Evolutionary conservation across 2,113 vertebrate genomes (phyloP).

Genomic region (Gopherus evgoodei): DNA sequence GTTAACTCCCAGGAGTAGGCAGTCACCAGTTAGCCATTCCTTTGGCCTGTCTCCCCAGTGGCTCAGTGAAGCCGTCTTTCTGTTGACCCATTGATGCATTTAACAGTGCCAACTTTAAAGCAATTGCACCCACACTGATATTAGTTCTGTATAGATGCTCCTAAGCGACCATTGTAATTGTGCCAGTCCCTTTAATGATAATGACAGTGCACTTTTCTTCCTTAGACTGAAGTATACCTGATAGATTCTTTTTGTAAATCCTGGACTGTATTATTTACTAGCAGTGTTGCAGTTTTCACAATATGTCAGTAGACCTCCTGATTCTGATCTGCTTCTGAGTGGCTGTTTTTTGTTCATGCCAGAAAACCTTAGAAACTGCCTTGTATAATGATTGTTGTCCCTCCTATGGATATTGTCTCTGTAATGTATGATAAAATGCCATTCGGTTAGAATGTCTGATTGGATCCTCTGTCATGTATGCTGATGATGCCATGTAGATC

Average conservation of each 20-base stretch:
- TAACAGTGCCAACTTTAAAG: background rate
- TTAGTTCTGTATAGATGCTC: constrained; percentile 26
- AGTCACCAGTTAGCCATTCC: background rate
- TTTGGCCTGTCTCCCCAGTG: background rate
- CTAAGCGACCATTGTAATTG: background rate
- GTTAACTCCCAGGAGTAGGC: background rate
- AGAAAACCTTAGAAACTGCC: constrained; percentile 56
- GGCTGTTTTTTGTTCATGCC: constrained; percentile 61
- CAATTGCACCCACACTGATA: background rate
- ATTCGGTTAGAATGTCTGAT: constrained; percentile 88
- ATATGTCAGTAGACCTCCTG: constrained; percentile 64
- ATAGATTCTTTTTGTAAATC: constrained; percentile 38
- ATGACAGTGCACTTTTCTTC: constrained; percentile 69
- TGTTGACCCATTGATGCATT: background rate
- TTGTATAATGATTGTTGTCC: constrained; percentile 70
- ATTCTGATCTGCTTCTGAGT: constrained; percentile 72
- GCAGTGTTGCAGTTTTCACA: constrained; percentile 74
- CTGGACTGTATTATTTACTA: constrained; percentile 67
- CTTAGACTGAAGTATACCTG: constrained; percentile 67
- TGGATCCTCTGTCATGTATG: constrained; percentile 86
- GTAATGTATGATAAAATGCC: constrained; percentile 83
- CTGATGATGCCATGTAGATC: constrained; percentile 83
- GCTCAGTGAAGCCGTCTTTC: constrained; percentile 24
- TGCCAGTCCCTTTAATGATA: constrained; percentile 31
- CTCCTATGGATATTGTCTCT: constrained; percentile 78